Conservation (phyloP, 2,888 invertebrate species). For the Diaphora mendica region DNA sequence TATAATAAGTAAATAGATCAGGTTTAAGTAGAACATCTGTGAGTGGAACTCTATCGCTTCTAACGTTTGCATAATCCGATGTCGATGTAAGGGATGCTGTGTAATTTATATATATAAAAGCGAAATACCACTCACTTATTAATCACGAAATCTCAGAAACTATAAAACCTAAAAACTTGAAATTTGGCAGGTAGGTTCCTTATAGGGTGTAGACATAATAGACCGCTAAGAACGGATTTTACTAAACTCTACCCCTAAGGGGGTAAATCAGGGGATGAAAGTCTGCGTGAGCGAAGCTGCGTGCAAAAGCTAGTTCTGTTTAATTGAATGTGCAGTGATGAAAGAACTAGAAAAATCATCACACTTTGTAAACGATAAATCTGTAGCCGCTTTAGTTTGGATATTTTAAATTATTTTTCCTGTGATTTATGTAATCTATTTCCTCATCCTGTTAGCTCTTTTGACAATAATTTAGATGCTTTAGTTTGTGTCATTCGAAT, state of each 20-base stretch:
- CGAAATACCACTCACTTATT: no score
- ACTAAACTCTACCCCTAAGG: no score
- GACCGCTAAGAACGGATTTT: no score
- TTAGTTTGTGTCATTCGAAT: background rate
- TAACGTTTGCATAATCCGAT: slow-evolving; percentile 49
- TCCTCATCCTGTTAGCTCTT: background rate
- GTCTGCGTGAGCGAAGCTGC: no score
- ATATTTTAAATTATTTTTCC: background rate
- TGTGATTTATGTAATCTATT: no score
- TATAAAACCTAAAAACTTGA: no score
- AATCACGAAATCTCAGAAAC: no score
- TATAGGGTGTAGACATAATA: no score
- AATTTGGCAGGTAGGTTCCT: no score
- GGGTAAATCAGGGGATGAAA: no score
- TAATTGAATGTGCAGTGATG: slow-evolving; percentile 44
- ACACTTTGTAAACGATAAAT: slow-evolving; percentile 11
- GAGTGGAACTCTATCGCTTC: slow-evolving; percentile 40
- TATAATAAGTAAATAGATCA: slow-evolving; percentile 23
- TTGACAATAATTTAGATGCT: background rate
- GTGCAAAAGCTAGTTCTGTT: no score
- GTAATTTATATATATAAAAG: no score
- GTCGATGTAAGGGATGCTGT: slow-evolving; percentile 40
- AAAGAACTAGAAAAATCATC: slow-evolving; percentile 34
- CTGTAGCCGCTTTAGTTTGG: background rate
- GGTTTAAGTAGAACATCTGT: slow-evolving; percentile 22